Evolutionary conservation across 2,797 vertebrate genomes (phyloP).

Genomic region (Acipenser ruthenus): DNA sequence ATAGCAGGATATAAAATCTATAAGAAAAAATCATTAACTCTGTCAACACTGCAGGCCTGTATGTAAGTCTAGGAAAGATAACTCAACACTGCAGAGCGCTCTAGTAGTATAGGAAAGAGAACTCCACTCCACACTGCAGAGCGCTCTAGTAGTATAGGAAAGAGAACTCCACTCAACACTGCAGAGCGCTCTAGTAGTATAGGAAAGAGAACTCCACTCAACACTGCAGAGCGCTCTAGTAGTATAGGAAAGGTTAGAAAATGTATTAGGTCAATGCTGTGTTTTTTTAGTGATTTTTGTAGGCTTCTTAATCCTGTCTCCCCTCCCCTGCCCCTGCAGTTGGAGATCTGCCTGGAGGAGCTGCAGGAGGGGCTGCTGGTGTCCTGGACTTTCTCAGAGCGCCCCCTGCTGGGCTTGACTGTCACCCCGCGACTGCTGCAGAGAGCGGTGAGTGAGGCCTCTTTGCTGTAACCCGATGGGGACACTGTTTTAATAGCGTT

Average conservation of each 20-base stretch:
- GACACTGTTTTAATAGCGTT: neutral
- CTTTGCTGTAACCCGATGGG: neutral
- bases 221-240: too few species aligned
- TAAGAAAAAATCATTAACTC: neutral
- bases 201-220: too few species aligned
- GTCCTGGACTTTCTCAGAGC: slow-evolving; percentile 79
- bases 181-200: too few species aligned
- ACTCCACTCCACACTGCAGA: too few species aligned
- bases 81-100: too few species aligned
- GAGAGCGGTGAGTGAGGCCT: slow-evolving; percentile 55
- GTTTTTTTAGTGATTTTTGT: neutral
- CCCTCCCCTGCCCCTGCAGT: slow-evolving; percentile 47
- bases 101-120: too few species aligned
- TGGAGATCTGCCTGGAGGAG: slow-evolving; percentile 82
- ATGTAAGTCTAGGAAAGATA: too few species aligned
- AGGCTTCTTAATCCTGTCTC: neutral
- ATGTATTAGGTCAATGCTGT: too few species aligned
- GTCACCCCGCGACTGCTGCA: slow-evolving; percentile 64
- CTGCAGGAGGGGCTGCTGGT: slow-evolving; percentile 78
- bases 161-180: too few species aligned
- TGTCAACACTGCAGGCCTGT: too few species aligned
- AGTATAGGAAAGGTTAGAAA: neutral
- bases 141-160: too few species aligned
- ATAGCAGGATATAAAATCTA: neutral
- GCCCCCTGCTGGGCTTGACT: slow-evolving; percentile 63